A percentile compares a stretch with the other conserved stretches of the same genome.
Conservation (phyloP, 2,113 vertebrate genomes). For the Silurus glanis region DNA sequence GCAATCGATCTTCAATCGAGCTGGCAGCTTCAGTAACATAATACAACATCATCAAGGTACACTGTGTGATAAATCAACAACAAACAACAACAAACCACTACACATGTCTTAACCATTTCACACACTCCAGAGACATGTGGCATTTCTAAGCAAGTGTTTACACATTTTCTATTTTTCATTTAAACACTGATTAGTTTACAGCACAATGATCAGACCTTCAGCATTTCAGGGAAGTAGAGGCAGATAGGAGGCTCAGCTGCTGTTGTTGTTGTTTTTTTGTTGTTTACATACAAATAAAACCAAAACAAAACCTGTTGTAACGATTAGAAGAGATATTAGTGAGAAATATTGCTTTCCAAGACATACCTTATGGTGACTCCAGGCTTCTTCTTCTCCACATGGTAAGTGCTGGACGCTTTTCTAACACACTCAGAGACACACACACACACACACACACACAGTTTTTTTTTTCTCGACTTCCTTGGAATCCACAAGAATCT, state of each 20-base stretch:
- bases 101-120: not conserved
- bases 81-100: too few relatives aligned
- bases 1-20: not conserved
- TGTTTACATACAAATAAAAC: not conserved
- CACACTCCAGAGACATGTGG: not conserved
- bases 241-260: not conserved
- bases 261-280: not conserved
- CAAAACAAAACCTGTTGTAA: not conserved
- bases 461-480: not conserved
- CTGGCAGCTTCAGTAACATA: not conserved
- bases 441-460: not conserved
- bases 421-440: not conserved
- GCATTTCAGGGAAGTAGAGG: not conserved
- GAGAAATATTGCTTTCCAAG: not conserved
- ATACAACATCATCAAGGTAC: not conserved
- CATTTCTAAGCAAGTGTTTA: not conserved
- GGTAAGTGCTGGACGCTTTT: not conserved
- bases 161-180: too few relatives aligned
- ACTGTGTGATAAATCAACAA: not conserved
- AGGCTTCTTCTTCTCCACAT: slow-evolving; percentile 19
- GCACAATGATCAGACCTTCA: not conserved
- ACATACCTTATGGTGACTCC: slow-evolving; percentile 36
- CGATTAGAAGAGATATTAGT: not conserved
- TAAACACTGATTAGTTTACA: too few relatives aligned
- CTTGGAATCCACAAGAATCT: not conserved